A percentile compares a stretch with the other conserved stretches of the same genome.
Conservation (phyloP, 2,113 vertebrate genomes). For the Prunella fulvescens region DNA sequence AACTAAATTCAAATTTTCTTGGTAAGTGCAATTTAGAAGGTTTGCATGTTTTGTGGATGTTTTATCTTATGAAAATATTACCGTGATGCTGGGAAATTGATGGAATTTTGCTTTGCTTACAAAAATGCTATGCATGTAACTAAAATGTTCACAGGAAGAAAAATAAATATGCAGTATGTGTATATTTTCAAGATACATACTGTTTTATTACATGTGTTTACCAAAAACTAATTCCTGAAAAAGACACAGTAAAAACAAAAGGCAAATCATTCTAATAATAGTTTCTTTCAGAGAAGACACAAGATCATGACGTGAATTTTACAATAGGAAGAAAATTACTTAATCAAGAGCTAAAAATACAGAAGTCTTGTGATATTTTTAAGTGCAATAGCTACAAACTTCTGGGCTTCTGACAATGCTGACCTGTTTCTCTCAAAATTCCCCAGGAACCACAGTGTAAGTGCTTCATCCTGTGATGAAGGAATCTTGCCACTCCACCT, state of each 20-base stretch:
- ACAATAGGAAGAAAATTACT: constrained; percentile 23
- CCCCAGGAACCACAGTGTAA: background rate
- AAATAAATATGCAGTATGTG: background rate
- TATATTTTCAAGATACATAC: background rate
- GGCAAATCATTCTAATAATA: background rate
- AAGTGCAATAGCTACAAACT: background rate
- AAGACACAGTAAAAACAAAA: background rate
- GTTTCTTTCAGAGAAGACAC: constrained; percentile 9
- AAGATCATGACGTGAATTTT: constrained; percentile 42
- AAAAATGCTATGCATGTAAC: background rate
- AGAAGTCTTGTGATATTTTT: background rate
- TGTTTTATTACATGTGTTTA: background rate
- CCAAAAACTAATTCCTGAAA: background rate
- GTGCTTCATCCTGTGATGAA: background rate
- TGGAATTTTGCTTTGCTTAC: background rate
- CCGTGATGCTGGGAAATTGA: background rate
- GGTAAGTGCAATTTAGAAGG: background rate
- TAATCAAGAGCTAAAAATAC: constrained; percentile 44
- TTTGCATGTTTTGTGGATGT: background rate
- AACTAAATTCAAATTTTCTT: background rate
- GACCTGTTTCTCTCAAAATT: constrained; percentile 33
- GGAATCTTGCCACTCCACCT: background rate
- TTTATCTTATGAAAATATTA: background rate
- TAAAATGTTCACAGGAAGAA: background rate
- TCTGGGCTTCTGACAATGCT: background rate